Conservation (phyloP, 2,113 vertebrate species). For the Rhea americana region DNA sequence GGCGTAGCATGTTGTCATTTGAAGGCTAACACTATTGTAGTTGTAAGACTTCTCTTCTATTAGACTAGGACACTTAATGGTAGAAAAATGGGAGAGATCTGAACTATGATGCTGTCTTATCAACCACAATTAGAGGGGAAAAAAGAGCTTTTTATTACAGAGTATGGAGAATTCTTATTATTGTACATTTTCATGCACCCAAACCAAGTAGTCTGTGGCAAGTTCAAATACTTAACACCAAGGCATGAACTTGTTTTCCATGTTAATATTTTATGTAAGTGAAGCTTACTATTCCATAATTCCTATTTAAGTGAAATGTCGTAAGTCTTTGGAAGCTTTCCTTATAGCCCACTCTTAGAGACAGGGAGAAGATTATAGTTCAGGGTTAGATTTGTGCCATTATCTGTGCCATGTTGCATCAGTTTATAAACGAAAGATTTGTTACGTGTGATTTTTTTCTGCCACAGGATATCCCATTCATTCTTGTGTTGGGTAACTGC, state of each 20-base stretch:
- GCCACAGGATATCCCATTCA: not conserved
- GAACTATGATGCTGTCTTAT: not conserved
- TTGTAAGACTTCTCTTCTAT: not conserved
- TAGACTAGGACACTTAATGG: not conserved
- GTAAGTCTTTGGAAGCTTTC: not conserved
- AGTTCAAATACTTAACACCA: not conserved
- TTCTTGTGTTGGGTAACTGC: not conserved
- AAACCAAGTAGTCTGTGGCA: not conserved
- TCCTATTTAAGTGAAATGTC: not conserved
- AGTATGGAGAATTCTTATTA: not conserved
- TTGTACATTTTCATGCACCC: rapidly evolving
- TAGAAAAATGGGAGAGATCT: not conserved
- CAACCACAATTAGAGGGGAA: not conserved
- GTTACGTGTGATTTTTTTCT: not conserved
- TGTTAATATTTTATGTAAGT: not conserved
- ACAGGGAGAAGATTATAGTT: not conserved
- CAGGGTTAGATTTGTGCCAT: not conserved
- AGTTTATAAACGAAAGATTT: not conserved
- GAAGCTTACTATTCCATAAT: not conserved
- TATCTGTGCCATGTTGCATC: not conserved
- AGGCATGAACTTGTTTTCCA: not conserved
- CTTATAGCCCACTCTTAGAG: not conserved
- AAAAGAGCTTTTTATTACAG: not conserved
- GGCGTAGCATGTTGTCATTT: too few relatives aligned
- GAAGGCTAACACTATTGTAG: not conserved